A percentile compares a stretch with the other conserved stretches of the same genome.
These are phyloP conservation scores for Gadopsis marmoratus DNA, from an alignment of 2,797 vertebrate genomes.

Conservation along the genomic window DNA sequence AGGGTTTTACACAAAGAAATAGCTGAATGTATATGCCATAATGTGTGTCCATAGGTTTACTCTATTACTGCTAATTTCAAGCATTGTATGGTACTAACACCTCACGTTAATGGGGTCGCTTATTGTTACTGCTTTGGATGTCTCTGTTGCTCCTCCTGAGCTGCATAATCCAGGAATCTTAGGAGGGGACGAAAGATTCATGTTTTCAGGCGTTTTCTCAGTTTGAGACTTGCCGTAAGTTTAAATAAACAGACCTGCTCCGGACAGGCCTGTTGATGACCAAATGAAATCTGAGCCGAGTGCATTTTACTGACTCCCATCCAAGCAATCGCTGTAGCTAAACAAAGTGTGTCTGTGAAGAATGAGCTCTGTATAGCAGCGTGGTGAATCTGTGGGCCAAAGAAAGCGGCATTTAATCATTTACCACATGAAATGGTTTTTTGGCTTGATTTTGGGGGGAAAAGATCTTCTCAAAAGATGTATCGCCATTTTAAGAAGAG, in stretches of 20 bases:
- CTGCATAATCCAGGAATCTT: background rate
- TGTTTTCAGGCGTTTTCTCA: background rate
- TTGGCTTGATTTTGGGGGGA: slow-evolving; percentile 22
- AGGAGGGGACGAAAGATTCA: background rate
- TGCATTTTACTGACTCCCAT: slow-evolving; percentile 30
- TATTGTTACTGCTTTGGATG: background rate
- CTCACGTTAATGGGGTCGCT: background rate
- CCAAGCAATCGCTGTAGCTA: slow-evolving; percentile 17
- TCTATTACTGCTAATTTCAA: background rate
- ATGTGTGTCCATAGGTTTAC: background rate
- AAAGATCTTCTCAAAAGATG: slow-evolving; percentile 31
- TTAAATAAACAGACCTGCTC: background rate
- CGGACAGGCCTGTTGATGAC: slow-evolving; percentile 14
- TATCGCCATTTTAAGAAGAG: slow-evolving; percentile 3
- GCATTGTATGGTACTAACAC: background rate
- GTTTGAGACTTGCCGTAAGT: slow-evolving; percentile 3
- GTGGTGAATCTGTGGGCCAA: slow-evolving; percentile 32
- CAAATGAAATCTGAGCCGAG: slow-evolving; percentile 20
- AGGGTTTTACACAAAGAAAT: background rate
- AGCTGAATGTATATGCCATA: background rate
- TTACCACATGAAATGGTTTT: slow-evolving; percentile 55
- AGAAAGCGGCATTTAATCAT: slow-evolving; percentile 68
- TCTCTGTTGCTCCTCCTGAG: background rate
- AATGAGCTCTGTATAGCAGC: slow-evolving; percentile 56
- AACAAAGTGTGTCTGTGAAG: slow-evolving; percentile 66